Conservation (phyloP, 2,888 invertebrate genomes). For the Mythimna albipuncta region DNA sequence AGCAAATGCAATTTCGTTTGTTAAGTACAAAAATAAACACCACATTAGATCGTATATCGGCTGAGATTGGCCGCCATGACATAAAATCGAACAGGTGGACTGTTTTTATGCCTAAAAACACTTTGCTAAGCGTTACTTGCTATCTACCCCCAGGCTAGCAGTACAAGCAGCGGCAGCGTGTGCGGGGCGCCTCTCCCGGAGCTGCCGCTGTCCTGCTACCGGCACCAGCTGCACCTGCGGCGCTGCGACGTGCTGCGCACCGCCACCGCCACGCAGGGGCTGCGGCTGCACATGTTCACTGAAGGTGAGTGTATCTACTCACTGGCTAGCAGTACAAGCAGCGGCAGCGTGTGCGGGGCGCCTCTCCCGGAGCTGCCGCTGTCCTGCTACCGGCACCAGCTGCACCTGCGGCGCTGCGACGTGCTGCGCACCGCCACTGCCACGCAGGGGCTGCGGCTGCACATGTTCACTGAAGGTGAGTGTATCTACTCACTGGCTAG, state of each 20-base stretch:
- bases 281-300: constrained; percentile 93
- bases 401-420: constrained; percentile 96
- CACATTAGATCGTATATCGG: no score
- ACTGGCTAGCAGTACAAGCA: constrained; percentile 70
- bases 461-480: constrained; percentile 91
- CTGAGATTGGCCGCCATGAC: no score
- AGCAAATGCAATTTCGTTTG: no score
- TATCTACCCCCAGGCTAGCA: constrained; percentile 72
- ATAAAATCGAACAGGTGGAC: neutral
- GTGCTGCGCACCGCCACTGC: constrained; percentile 93
- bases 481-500: constrained; percentile 61
- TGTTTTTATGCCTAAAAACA: neutral
- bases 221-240: constrained; percentile 97
- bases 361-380: constrained; percentile 95
- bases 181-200: constrained; percentile 90
- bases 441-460: constrained; percentile 94
- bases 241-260: constrained; percentile 95
- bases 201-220: constrained; percentile 97
- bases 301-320: constrained; percentile 74
- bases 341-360: constrained; percentile 72
- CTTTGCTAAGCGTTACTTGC: neutral
- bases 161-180: constrained; percentile 66
- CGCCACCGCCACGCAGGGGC: constrained; percentile 93
- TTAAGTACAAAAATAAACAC: no score
- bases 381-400: constrained; percentile 97